Base-by-base conservation (phyloP, 35 echinoderm and acorn worm genomes). In the Apostichopus californicus region DNA sequence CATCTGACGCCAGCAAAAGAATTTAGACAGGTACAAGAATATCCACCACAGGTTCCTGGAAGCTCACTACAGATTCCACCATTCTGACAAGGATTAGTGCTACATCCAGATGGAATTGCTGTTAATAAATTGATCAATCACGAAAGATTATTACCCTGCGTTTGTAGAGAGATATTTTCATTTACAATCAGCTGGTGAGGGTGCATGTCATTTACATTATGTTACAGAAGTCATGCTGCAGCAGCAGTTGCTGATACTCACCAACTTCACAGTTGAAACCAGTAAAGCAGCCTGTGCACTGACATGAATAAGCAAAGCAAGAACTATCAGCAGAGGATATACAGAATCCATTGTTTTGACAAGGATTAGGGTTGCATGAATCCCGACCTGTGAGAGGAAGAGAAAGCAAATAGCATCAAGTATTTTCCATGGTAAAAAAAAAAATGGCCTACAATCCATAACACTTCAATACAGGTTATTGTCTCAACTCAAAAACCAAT, bases 191-290 rank as follows among this genome's bases (percentile, higher is more conserved):
- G 34, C 34, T 46, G 34, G 34, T 46, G 3, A 46, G 34, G 34
- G 34, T 46, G 34, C 34, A 46, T 46, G 34, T 46, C 2, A 46
- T 46, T 46, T 46, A 46, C 34, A 46, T 46, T 46, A 46, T 46
- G 34, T 46, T 46, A 46, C 34, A 46, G 34, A 46, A 46, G 34
- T 46, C 34, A 46, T 46, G 3, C 34, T 46, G 86, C 57, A 18
- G 34, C 20, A 81, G 58, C 12, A 61, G 58, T 61, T 12, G 5
- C 12, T 61, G 12, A 61, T 46, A 94, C 95, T 91, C 84, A 97
- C 95, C 25, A 78, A 92, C 61, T 93, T 97, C 95, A 77, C 95
- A 97, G 93, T 97, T 97, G 90, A 86, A 94, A 17, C 95, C 95
- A 18, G 93, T 90, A 86, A 97, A 97, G 79, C 95, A 97, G 15